phyloP scores from a whole-genome alignment of 2,888 invertebrate species.

The Tenodera sinensis region DNA sequence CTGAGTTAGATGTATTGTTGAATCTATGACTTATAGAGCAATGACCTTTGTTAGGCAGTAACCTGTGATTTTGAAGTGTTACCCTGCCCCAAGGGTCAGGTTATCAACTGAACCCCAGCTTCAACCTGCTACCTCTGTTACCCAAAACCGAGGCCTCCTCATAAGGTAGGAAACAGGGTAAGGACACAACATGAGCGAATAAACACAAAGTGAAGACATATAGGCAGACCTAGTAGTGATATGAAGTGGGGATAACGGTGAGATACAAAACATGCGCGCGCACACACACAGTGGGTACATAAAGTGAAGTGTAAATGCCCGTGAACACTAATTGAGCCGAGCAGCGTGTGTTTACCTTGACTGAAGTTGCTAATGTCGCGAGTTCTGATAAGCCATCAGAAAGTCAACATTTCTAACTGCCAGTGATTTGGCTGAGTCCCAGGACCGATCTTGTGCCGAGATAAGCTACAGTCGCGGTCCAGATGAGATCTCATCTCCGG shows the following conservation, averaged over 20 bases:
- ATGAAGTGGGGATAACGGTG: no score
- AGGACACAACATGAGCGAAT: no score
- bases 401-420: neutral
- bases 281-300: neutral
- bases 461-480: neutral
- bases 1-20: no score
- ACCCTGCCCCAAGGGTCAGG: no score
- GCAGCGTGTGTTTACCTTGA: neutral
- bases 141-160: no score
- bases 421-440: slow-evolving; percentile 5
- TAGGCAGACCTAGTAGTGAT: no score
- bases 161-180: neutral
- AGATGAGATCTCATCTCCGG: neutral
- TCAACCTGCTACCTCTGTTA: no score
- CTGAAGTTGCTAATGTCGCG: neutral
- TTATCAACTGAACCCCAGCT: no score
- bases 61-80: no score
- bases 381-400: slow-evolving; percentile 4
- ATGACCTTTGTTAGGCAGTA: no score
- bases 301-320: neutral
- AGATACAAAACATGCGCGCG: no score
- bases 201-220: neutral
- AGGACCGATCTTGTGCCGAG: neutral
- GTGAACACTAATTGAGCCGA: neutral
- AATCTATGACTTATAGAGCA: no score